phyloP scores from a whole-genome alignment of 1,140 invertebrate genomes.

The Tetraneura akinire region DNA sequence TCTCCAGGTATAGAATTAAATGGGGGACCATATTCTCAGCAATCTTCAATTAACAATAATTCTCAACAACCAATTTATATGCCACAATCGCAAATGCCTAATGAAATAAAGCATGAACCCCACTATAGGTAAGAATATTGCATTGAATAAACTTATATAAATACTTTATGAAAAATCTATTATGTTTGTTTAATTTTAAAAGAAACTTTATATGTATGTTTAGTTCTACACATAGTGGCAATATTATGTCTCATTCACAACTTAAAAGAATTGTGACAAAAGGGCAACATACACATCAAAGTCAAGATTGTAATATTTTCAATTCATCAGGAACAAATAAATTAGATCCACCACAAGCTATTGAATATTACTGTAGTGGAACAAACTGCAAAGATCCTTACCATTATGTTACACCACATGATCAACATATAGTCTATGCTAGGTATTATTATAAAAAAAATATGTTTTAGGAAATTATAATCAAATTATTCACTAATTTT shows the following conservation, averaged over 20 bases:
- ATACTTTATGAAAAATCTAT: not conserved
- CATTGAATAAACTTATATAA: too few relatives aligned
- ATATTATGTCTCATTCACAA: conserved; percentile 68
- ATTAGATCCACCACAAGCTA: conserved; percentile 61
- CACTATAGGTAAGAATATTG: conserved; percentile 55
- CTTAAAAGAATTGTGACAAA: conserved; percentile 86
- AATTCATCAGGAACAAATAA: conserved; percentile 60
- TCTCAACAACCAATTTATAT: conserved; percentile 47
- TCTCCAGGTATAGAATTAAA: conserved; percentile 34
- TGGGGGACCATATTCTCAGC: conserved; percentile 36
- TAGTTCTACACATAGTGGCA: conserved; percentile 58
- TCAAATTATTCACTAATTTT: conserved; percentile 28
- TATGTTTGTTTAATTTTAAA: not conserved
- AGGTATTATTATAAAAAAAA: conserved; percentile 50
- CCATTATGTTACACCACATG: conserved; percentile 64
- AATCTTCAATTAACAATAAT: conserved; percentile 20
- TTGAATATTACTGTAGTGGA: conserved; percentile 57
- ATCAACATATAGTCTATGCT: conserved; percentile 64
- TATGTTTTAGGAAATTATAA: not conserved
- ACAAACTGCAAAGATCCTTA: conserved; percentile 63
- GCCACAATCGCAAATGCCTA: conserved; percentile 49
- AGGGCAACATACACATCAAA: conserved; percentile 64
- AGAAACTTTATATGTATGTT: not conserved
- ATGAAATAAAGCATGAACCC: conserved; percentile 59
- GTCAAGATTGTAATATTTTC: conserved; percentile 67